Conservation (phyloP, 2,888 invertebrate species). For the Kuschelorhynchus macadamiae region DNA sequence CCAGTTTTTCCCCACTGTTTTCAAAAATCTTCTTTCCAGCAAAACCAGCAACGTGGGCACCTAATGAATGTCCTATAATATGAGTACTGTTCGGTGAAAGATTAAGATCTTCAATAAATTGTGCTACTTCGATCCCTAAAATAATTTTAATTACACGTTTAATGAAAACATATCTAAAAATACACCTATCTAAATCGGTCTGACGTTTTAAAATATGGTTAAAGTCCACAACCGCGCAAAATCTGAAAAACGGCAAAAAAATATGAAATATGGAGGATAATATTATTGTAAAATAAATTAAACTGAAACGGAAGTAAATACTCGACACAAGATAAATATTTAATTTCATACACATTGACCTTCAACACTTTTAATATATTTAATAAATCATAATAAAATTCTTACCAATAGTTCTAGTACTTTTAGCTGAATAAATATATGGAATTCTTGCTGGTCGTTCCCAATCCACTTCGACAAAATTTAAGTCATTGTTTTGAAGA, state of each 20-base stretch:
- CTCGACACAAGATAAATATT: too few relatives aligned
- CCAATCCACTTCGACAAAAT: slow-evolving; percentile 72
- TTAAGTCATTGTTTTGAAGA: slow-evolving; percentile 66
- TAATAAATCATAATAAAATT: too few relatives aligned
- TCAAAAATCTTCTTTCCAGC: slow-evolving; percentile 58
- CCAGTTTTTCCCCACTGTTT: slow-evolving; percentile 57
- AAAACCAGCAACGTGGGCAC: slow-evolving; percentile 62
- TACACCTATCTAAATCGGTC: too few relatives aligned
- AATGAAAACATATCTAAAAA: neutral
- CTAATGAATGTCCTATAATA: slow-evolving; percentile 64
- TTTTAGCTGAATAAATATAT: slow-evolving; percentile 61
- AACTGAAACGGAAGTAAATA: too few relatives aligned
- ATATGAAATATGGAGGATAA: too few relatives aligned
- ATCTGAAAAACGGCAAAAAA: too few relatives aligned
- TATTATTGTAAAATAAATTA: too few relatives aligned
- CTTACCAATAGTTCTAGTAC: slow-evolving; percentile 57
- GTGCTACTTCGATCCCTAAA: slow-evolving; percentile 55
- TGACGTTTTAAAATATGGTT: too few relatives aligned
- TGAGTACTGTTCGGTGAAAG: slow-evolving; percentile 56
- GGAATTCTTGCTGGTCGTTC: slow-evolving; percentile 58
- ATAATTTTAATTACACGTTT: too few relatives aligned
- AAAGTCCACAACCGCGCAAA: too few relatives aligned
- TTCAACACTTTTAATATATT: too few relatives aligned
- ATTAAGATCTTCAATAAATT: slow-evolving; percentile 55
- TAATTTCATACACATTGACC: too few relatives aligned